A percentile compares a stretch with the other conserved stretches of the same genome.
Conservation (phyloP, 2,888 invertebrate genomes). For the Amiota minor region DNA sequence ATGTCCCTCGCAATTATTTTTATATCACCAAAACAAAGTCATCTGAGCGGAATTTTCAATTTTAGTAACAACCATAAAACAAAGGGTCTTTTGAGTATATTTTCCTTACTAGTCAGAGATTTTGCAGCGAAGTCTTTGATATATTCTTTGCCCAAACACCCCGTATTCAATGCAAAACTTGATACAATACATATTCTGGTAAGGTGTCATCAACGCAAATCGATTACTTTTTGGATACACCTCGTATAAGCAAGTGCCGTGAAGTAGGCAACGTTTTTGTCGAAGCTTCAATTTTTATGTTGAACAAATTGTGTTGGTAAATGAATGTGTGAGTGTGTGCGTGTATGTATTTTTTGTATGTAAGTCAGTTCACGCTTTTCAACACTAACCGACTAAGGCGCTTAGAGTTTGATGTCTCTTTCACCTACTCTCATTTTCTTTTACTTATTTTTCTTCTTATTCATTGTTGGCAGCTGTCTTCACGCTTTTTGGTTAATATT, state of each 20-base stretch:
- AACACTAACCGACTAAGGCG: slow-evolving; percentile 19
- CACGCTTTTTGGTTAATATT: slow-evolving; percentile 3
- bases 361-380: neutral
- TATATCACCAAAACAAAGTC: no score
- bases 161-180: neutral
- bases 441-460: neutral
- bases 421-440: neutral
- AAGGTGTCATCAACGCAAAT: no score
- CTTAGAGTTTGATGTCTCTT: slow-evolving; percentile 19
- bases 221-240: no score
- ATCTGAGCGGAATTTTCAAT: no score
- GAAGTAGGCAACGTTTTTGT: slow-evolving; percentile 23
- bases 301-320: neutral
- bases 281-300: neutral
- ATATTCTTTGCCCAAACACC: no score
- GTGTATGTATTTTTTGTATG: neutral
- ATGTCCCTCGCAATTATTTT: no score
- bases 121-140: no score
- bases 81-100: no score
- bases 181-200: neutral
- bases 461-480: slow-evolving; percentile 2
- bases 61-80: no score
- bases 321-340: neutral
- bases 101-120: no score
- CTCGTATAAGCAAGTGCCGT: slow-evolving; percentile 2